Evolutionary conservation across 2,888 invertebrate species (phyloP).

Genomic region (Tolmerus cingulatus): DNA sequence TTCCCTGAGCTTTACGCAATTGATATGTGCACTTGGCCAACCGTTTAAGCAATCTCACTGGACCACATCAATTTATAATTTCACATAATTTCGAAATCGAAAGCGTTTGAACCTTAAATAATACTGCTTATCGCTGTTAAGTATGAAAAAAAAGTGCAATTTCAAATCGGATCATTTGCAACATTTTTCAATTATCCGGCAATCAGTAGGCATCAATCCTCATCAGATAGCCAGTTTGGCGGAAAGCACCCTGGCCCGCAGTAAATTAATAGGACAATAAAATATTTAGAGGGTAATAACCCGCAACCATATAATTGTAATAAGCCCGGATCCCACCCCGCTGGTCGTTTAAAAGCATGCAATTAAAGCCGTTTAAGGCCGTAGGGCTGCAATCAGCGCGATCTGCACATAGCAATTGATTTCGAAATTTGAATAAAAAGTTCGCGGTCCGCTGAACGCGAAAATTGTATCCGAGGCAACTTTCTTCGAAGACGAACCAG

Average conservation of each 20-base stretch:
- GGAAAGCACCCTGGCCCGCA: neutral
- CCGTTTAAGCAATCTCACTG: neutral
- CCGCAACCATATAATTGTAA: neutral
- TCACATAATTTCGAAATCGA: neutral
- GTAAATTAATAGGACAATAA: neutral
- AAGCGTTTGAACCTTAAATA: neutral
- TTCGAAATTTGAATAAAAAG: neutral
- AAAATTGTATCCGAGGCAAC: neutral
- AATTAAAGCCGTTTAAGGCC: neutral
- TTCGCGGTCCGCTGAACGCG: neutral
- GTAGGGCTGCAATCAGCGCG: neutral
- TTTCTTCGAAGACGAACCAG: constrained; percentile 9
- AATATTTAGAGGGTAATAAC: neutral
- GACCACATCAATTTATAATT: neutral
- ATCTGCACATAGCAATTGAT: neutral
- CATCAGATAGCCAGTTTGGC: neutral
- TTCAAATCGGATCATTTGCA: neutral
- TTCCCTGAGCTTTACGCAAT: neutral
- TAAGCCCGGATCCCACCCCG: neutral
- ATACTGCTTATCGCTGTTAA: neutral
- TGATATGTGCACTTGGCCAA: neutral
- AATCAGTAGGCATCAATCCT: neutral
- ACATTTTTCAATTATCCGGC: neutral
- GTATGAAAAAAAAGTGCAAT: neutral
- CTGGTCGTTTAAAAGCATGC: neutral